Evolutionary conservation across 2,888 invertebrate species (phyloP), one percentile per base, ranked within the genome.

Genomic region (Habroteleia sp.): DNA sequence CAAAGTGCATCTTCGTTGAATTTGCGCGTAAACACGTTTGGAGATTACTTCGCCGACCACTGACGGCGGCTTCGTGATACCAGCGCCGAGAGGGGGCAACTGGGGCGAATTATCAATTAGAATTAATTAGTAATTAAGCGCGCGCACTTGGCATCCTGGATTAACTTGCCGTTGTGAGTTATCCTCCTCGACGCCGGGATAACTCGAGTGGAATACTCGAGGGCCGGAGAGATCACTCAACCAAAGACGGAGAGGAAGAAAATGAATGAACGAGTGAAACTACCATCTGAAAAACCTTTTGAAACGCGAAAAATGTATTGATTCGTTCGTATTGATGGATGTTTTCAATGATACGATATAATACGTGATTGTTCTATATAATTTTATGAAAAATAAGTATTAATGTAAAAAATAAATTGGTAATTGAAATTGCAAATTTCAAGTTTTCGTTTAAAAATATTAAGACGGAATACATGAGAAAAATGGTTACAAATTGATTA

Each of bases 81-180:
- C 25, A 42, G 33, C 25, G 33, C 41, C 41, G 14, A 31, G 16
- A 52, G 50, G 33, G 65, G 41, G 29, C 37, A 63, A 42, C 16
- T 23, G 41, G 74, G 54, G 74, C 76, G 79, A 81, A 81, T 83
- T 80, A 80, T 79, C 80, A 83, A 83, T 81, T 81, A 82, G 80
- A 79, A 84, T 83, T 81, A 81, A 83, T 84, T 81, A 80, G 77
- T 80, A 80, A 83, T 83, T 80, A 80, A 82, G 78, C 69, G 76
- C 66, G 76, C 76, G 76, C 74, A 50, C 77, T 50, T 50, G 63
- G 79, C 68, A 65, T 56, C 56, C 50, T 56, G 54, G 72, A 72
- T 72, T 54, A 72, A 63, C 72, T 72, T 42, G 56, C 35, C 50
- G 65, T 65, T 52, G 60, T 46, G 52, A 66, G 39, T 60, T 60